These are phyloP conservation scores for Sisor rabdophorus DNA, from an alignment of 2,113 vertebrate genomes.

Conservation along the genomic window DNA sequence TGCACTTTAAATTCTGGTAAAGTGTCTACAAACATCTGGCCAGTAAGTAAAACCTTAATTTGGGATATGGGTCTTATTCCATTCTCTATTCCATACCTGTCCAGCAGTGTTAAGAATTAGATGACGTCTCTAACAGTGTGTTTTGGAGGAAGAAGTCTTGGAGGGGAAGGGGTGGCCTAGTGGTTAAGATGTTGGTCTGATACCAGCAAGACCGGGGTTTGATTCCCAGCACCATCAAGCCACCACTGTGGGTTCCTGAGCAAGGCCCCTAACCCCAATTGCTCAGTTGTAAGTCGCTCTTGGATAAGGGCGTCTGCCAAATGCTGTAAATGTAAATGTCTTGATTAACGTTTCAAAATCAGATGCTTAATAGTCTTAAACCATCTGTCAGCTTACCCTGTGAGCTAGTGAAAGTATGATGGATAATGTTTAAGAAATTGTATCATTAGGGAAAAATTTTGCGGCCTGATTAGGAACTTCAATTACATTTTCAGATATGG, in stretches of 20 bases:
- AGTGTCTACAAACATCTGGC: neutral
- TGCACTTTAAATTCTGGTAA: neutral
- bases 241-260: too few species aligned
- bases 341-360: constrained; percentile 41
- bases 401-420: constrained; percentile 18
- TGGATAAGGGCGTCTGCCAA: too few species aligned
- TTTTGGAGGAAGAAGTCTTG: constrained; percentile 28
- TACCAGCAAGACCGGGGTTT: too few species aligned
- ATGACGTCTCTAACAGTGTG: constrained; percentile 15
- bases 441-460: constrained; percentile 33
- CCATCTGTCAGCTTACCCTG: constrained; percentile 10
- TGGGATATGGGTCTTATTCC: constrained; percentile 13
- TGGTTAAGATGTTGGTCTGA: too few species aligned
- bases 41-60: constrained; percentile 7
- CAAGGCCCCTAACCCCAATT: too few species aligned
- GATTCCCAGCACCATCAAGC: too few species aligned
- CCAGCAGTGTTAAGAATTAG: constrained; percentile 24
- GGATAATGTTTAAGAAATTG: constrained; percentile 31
- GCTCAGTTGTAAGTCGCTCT: too few species aligned
- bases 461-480: constrained; percentile 23
- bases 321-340: too few species aligned
- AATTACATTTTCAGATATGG: constrained; percentile 31
- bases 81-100: constrained; percentile 15
- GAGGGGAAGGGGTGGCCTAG: too few species aligned
- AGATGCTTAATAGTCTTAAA: constrained; percentile 37